phyloP scores from a whole-genome alignment of 2,888 invertebrate species.

The Platycnemis pennipes region DNA sequence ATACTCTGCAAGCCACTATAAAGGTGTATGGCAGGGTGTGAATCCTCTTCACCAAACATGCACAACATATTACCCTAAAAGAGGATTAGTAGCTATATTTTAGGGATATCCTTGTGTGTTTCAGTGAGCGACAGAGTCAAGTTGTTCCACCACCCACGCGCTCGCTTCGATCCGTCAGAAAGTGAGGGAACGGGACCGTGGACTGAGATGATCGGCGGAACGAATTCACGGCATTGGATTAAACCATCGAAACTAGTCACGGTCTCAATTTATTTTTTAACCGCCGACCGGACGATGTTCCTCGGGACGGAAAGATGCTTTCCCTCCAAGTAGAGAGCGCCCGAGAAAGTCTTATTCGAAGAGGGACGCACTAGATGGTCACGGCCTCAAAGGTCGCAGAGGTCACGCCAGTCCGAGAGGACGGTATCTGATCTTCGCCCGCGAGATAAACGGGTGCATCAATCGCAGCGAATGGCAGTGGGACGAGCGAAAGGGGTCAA shows the following conservation, averaged over 20 bases:
- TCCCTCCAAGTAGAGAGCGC: not conserved
- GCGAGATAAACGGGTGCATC: conserved; percentile 16
- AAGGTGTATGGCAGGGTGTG: too few species aligned
- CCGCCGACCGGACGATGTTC: not conserved
- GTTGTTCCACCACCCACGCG: too few species aligned
- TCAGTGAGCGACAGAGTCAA: too few species aligned
- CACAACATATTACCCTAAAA: too few species aligned
- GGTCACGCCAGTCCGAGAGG: not conserved
- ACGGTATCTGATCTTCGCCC: not conserved
- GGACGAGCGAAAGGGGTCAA: not conserved
- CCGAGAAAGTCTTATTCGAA: not conserved
- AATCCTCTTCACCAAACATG: too few species aligned
- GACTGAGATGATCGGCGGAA: conserved; percentile 17
- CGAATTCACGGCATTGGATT: not conserved
- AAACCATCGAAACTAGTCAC: not conserved
- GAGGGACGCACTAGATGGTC: not conserved
- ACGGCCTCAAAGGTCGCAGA: not conserved
- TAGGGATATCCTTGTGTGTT: too few species aligned
- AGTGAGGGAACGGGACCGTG: not conserved
- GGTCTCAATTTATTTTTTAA: not conserved
- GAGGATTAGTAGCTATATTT: too few species aligned
- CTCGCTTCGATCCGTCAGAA: not conserved
- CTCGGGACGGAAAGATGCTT: not conserved
- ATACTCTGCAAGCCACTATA: too few species aligned
- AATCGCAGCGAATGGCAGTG: not conserved